A percentile compares a stretch with the other conserved stretches of the same genome.
These are phyloP conservation scores for Arothron firmamentum DNA, from an alignment of 2,113 vertebrate genomes.

Conservation along the genomic window DNA sequence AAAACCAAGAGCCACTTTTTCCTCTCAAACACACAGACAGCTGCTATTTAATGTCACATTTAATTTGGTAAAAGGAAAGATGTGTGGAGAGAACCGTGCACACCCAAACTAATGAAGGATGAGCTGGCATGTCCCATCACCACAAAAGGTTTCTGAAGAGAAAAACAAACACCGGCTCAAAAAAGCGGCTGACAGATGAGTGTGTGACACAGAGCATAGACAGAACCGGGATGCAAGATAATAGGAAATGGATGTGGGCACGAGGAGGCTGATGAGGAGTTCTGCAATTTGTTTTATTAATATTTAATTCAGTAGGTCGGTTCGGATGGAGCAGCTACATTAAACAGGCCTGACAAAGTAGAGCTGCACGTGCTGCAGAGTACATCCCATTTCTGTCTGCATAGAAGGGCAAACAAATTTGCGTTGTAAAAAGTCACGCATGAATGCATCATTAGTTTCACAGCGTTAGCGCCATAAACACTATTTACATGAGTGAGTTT, in stretches of 20 bases:
- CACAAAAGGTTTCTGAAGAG: neutral
- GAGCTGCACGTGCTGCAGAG: conserved; percentile 47
- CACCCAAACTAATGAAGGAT: conserved; percentile 40
- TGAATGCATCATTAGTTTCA: conserved; percentile 29
- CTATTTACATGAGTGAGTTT: neutral
- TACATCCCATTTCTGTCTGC: conserved; percentile 41
- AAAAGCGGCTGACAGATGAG: conserved; percentile 5
- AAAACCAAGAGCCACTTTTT: conserved; percentile 39
- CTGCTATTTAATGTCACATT: conserved; percentile 47
- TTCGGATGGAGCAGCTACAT: conserved; percentile 52
- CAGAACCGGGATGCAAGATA: conserved; percentile 18
- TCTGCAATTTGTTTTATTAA: conserved; percentile 51
- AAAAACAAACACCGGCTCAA: neutral
- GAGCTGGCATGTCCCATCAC: conserved; percentile 23
- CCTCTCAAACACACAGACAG: conserved; percentile 14
- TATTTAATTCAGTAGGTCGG: conserved; percentile 61
- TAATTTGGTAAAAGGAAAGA: conserved; percentile 38
- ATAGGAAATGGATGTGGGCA: conserved; percentile 24
- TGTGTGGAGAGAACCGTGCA: conserved; percentile 13
- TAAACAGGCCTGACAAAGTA: conserved; percentile 59
- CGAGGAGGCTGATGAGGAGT: conserved; percentile 41
- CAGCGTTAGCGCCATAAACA: neutral
- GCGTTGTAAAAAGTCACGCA: conserved; percentile 18
- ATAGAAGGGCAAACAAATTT: conserved; percentile 50
- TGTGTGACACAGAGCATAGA: conserved; percentile 10